These are phyloP conservation scores for Ligdia adustata DNA, from an alignment of 2,888 invertebrate species.

Conservation along the genomic window DNA sequence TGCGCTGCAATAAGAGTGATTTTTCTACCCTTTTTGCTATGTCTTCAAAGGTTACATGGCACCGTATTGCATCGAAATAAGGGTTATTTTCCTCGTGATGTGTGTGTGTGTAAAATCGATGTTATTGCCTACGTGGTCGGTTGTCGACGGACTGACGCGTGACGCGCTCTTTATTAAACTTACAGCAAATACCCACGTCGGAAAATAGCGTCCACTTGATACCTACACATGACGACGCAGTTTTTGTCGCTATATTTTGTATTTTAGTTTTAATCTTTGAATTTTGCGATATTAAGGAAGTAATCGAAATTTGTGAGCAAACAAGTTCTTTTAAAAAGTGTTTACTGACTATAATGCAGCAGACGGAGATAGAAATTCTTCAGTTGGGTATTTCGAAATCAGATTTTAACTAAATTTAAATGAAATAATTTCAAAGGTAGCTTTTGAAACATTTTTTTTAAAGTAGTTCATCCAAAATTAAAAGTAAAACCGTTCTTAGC, in stretches of 20 bases:
- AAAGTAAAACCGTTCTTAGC: too few species aligned
- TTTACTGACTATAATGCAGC: too few species aligned
- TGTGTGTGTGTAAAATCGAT: conserved; percentile 41
- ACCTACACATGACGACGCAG: conserved; percentile 12
- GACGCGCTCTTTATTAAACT: conserved; percentile 61
- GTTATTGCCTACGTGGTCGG: conserved; percentile 62
- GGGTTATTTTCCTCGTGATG: conserved; percentile 27
- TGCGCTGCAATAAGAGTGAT: conserved; percentile 3
- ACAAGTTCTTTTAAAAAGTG: too few species aligned
- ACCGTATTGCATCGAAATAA: conserved; percentile 25
- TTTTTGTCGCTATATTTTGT: background rate
- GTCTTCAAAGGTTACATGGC: background rate
- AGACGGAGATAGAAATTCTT: too few species aligned
- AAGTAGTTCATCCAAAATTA: too few species aligned
- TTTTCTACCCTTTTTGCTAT: conserved; percentile 3
- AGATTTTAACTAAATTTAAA: too few species aligned
- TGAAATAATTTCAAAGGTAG: too few species aligned
- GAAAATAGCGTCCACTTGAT: conserved; percentile 27
- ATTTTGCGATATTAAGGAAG: too few species aligned
- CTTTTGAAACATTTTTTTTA: too few species aligned
- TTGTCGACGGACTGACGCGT: conserved; percentile 51
- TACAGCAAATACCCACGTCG: conserved; percentile 40
- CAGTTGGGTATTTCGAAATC: too few species aligned
- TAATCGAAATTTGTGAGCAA: too few species aligned
- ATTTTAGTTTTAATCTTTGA: background rate